Evolutionary conservation across 2,797 vertebrate genomes (phyloP).

Genomic region (Falco rusticolus): DNA sequence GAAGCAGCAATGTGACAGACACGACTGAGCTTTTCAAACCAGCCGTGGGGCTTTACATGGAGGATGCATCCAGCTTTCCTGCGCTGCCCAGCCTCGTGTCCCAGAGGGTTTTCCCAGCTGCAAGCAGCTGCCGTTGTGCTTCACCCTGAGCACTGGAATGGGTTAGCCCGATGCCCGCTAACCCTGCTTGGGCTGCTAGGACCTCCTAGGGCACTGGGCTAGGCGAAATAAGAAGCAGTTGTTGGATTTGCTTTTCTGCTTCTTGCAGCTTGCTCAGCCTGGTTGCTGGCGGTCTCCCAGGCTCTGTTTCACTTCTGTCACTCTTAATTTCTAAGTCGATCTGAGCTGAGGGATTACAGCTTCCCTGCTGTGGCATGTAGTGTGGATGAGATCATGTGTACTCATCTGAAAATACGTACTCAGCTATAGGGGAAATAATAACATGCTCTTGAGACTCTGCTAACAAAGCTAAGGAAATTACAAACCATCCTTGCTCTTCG

Average conservation of each 20-base stretch:
- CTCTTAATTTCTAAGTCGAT: neutral
- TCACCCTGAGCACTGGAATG: neutral
- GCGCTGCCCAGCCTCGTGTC: neutral
- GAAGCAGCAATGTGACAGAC: neutral
- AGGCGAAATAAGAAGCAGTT: no score
- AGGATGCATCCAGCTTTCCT: neutral
- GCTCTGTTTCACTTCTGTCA: neutral
- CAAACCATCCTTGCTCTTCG: neutral
- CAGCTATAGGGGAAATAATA: neutral
- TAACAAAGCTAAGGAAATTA: neutral
- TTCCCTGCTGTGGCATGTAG: neutral
- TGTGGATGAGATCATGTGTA: neutral
- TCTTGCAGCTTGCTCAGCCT: neutral
- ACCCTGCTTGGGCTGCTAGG: neutral
- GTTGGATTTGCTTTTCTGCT: neutral
- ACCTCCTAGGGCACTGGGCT: rapidly evolving
- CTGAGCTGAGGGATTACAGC: neutral
- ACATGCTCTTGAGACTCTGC: rapidly evolving
- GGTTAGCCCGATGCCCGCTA: rapidly evolving
- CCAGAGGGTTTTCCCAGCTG: neutral
- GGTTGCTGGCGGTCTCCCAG: neutral
- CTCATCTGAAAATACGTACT: neutral
- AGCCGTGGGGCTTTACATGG: neutral
- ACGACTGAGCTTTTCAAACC: rapidly evolving
- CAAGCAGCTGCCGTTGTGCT: neutral